Base-by-base conservation (phyloP, 2,888 invertebrate genomes). In the Drosophila kuntzei region DNA sequence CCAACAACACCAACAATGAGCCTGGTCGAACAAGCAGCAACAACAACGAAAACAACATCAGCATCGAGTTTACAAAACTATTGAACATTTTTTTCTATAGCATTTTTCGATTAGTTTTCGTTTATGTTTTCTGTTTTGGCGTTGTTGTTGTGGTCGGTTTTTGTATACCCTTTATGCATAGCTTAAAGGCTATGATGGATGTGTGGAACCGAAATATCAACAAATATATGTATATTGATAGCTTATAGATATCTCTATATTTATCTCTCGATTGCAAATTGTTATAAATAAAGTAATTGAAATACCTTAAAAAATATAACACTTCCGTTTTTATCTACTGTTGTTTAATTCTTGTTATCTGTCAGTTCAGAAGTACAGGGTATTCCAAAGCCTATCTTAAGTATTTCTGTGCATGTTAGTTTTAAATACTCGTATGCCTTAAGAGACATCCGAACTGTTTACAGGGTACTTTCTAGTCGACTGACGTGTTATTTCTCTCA, bases 21-120 rank as follows among this genome's bases (percentile, higher is more conserved):
- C 37, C 37, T 41, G 57, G 32, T 22, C 41, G 41, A 8, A 61
- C 29, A 22, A 47, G 22, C 25, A 50, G 43, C 41, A 67, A 34
- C 37, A 55, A 41, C 61, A 49, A 59, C 54, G n/a, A n/a, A n/a
- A 51, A 25, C n/a, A 49, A 61, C 34, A 58, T 27, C 34, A 41
- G 8, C 47, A 49, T 29, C 5, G 51, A 43, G 8, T 54, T 49
- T 39, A 54, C 43, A 54, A 54, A 43, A 20, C 54, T 55, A 71
- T 73, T 68, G 44, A 68, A 58, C 25, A 27, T 32, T 61, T 49
- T 41, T 59, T 50, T 54, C 47, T 71, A 39, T 43, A 76, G n/a
- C 47, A 58, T 61, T 71, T 63, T 68, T 80, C 65, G 70, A 81
- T 87, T 81, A 68, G 73, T 77, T 79, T 75, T 65, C 68, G 61